These are phyloP conservation scores for Brienomyrus brachyistius DNA, from an alignment of 2,113 vertebrate species.

Conservation along the genomic window DNA sequence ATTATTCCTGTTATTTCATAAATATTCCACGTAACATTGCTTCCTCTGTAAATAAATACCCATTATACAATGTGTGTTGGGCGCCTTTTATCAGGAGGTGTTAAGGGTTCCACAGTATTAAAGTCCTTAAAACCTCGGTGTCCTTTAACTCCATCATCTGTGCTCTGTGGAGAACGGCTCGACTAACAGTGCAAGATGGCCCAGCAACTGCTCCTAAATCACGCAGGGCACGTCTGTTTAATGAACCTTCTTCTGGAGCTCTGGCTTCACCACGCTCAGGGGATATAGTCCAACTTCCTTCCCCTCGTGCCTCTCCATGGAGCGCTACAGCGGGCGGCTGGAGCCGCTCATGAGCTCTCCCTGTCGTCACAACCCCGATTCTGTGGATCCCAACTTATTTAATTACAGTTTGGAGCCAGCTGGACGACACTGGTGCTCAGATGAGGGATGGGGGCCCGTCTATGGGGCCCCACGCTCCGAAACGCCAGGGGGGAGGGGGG, in stretches of 20 bases:
- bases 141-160: background rate
- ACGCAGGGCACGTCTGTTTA: slow-evolving; percentile 5
- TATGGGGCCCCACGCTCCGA: background rate
- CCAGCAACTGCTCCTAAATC: slow-evolving; percentile 5
- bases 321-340: background rate
- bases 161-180: background rate
- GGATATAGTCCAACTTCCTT: background rate
- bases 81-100: background rate
- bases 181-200: background rate
- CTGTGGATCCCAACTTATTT: slow-evolving; percentile 1
- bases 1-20: background rate
- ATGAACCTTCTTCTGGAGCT: background rate
- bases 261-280: background rate
- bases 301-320: background rate
- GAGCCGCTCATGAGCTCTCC: background rate
- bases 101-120: background rate
- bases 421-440: background rate
- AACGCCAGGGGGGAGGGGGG: background rate
- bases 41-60: background rate
- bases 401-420: slow-evolving; percentile 16
- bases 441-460: background rate
- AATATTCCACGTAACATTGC: background rate
- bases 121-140: background rate
- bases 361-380: background rate
- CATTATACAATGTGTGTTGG: background rate